Evolutionary conservation across 1,140 invertebrate genomes (phyloP), one percentile per base, ranked within the genome.

Genomic region (Contarinia nasturtii): DNA sequence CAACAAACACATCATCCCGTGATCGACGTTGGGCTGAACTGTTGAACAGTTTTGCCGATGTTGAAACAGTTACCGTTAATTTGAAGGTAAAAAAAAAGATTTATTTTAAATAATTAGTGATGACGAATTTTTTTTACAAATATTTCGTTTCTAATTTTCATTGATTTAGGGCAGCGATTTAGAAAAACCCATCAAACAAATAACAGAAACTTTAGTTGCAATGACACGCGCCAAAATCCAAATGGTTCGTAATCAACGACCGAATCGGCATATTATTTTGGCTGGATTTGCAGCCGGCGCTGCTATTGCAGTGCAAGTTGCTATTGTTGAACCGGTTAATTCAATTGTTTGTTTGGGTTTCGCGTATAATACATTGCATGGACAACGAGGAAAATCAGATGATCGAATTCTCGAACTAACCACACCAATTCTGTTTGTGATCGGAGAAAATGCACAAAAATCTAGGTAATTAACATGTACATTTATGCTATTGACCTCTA

Each of bases 281-380:
- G 61, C 86, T 46, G 86, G 86, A 12, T 82, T 85, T 58, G 78
- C 81, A 55, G 71, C 76, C 42, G 84, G 82, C 12, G 73, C 82
- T 36, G 67, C 82, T 1, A 61, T 89, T 27, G 83, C 84, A 17
- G 67, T 76, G 49, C 77, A 81, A 64, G 66, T 78, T 12, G 74
- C 74, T 18, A 67, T 76, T 53, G 63, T 75, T 48, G 76, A 79
- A 52, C 66, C 70, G 40, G 76, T 88, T n/a, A 71, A 74, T 11
- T 82, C 80, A 44, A 74, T 86, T 18, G 69, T 89, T 11, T 86
- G 82, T 59, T 66, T 89, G 33, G 86, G 86, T 1, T 88, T 88
- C 61, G 83, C 85, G 2, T 70, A 84, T 47, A 71, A 73, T 47
- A 84, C 82, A 1, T 72, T 80, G 0, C 77, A 80, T 50, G 85